A percentile compares a stretch with the other conserved stretches of the same genome.
Evolutionary conservation across 1,140 invertebrate genomes (phyloP).

Genomic region (Drosophila saltans): DNA sequence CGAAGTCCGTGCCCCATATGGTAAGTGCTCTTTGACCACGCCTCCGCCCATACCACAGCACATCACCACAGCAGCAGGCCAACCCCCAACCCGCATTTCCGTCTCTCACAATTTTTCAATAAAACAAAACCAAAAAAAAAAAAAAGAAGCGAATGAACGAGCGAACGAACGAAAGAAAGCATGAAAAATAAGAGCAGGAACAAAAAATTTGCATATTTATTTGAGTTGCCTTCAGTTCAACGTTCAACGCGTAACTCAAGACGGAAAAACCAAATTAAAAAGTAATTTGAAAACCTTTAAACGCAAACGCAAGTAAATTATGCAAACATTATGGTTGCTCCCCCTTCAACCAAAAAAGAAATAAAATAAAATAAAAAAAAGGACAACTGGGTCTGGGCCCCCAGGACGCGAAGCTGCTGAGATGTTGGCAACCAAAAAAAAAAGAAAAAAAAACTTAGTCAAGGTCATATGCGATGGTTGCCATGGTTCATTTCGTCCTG

Average conservation of each 20-base stretch:
- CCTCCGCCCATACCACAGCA: background rate
- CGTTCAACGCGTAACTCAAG: slow-evolving; percentile 68
- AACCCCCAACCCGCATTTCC: background rate
- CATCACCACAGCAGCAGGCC: background rate
- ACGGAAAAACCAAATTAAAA: slow-evolving; percentile 81
- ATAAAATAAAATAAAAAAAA: slow-evolving; percentile 35
- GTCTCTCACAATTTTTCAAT: slow-evolving; percentile 13
- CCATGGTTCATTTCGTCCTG: slow-evolving; percentile 41
- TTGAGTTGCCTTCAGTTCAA: slow-evolving; percentile 61
- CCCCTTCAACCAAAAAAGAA: slow-evolving; percentile 39
- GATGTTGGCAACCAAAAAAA: background rate
- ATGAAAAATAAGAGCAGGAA: slow-evolving; percentile 20
- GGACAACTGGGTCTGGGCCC: slow-evolving; percentile 53
- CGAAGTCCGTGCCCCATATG: background rate
- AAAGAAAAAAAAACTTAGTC: slow-evolving; percentile 45
- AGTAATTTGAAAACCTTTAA: slow-evolving; percentile 81
- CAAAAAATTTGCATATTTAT: slow-evolving; percentile 77
- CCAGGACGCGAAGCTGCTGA: slow-evolving; percentile 21
- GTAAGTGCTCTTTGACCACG: slow-evolving; percentile 5
- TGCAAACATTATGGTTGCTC: slow-evolving; percentile 74
- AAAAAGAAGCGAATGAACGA: slow-evolving; percentile 43
- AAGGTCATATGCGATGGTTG: slow-evolving; percentile 72
- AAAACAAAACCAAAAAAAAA: slow-evolving; percentile 4
- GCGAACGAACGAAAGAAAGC: slow-evolving; percentile 36
- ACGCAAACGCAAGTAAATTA: slow-evolving; percentile 80